phyloP scores from a whole-genome alignment of 2,888 invertebrate genomes.

The Meghimatium bilineatum region DNA sequence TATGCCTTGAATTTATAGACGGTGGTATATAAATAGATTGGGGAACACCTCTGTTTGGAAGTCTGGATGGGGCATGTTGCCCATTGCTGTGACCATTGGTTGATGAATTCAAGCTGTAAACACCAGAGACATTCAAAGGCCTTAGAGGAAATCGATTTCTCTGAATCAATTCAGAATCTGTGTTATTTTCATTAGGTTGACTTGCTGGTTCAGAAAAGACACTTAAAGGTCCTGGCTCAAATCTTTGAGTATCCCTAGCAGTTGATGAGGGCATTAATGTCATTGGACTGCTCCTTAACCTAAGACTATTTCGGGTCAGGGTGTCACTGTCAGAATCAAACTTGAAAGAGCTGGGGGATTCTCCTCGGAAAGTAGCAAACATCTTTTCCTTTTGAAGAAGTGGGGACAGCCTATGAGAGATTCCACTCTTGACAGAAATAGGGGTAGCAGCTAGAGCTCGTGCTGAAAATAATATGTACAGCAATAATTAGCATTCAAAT shows the following conservation, averaged over 20 bases:
- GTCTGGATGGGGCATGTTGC: conserved; percentile 3
- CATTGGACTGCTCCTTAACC: conserved; percentile 4
- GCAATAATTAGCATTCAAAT: not conserved
- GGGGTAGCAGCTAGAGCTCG: conserved; percentile 46
- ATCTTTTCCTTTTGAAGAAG: conserved; percentile 49
- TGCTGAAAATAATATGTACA: conserved; percentile 37
- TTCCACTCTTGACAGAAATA: conserved; percentile 47
- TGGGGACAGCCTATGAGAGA: conserved; percentile 44
- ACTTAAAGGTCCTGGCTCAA: not conserved
- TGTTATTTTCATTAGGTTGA: conserved; percentile 31
- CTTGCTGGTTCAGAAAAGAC: not conserved
- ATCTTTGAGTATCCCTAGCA: not conserved
- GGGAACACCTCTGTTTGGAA: conserved; percentile 23
- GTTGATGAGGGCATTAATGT: conserved; percentile 28
- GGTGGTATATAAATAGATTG: conserved; percentile 28
- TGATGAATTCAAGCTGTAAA: conserved; percentile 1
- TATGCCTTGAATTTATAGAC: conserved; percentile 16
- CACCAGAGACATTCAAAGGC: conserved; percentile 15
- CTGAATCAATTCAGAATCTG: conserved; percentile 15
- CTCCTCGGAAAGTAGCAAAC: conserved; percentile 52
- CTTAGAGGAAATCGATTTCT: not conserved
- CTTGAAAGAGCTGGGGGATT: conserved; percentile 52
- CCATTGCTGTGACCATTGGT: conserved; percentile 25
- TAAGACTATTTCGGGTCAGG: conserved; percentile 33
- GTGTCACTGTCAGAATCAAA: conserved; percentile 53